Conservation (phyloP, 2,888 invertebrate species). For the Timema cristinae region DNA sequence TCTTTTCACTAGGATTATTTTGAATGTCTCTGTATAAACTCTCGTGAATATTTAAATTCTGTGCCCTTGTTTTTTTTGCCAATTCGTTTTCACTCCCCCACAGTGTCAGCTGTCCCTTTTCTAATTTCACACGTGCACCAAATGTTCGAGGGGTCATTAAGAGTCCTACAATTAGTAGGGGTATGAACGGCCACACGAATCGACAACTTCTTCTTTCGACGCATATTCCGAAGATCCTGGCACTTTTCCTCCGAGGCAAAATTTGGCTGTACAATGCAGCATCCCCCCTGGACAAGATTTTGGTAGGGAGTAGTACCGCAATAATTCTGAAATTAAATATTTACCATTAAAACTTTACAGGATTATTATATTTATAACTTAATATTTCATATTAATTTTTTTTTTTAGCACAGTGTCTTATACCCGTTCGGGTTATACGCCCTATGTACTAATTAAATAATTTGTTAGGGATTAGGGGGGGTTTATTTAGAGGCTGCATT, state of each 20-base stretch:
- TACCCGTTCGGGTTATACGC: no score
- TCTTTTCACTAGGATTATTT: not conserved
- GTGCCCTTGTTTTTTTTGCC: not conserved
- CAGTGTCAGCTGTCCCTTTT: conserved; percentile 35
- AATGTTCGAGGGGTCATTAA: conserved; percentile 40
- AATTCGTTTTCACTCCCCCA: conserved; percentile 37
- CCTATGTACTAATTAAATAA: no score
- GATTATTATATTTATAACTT: no score
- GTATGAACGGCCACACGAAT: conserved; percentile 28
- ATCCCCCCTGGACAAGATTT: conserved; percentile 17
- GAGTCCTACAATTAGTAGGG: conserved; percentile 38
- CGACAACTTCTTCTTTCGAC: conserved; percentile 16
- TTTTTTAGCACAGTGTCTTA: no score
- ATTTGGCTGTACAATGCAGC: conserved; percentile 41
- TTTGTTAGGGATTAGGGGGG: no score
- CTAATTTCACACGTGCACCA: conserved; percentile 40
- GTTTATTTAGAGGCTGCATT: no score
- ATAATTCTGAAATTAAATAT: conserved; percentile 16
- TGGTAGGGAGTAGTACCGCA: conserved; percentile 13
- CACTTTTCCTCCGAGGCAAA: conserved; percentile 35
- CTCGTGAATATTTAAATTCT: not conserved
- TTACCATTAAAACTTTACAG: not conserved
- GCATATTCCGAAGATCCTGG: conserved; percentile 27
- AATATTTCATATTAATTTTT: no score
- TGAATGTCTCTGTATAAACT: conserved; percentile 2